Evolutionary conservation across 2,113 vertebrate species (phyloP), one percentile per base, ranked within the genome.

Genomic region (Scomber colias): DNA sequence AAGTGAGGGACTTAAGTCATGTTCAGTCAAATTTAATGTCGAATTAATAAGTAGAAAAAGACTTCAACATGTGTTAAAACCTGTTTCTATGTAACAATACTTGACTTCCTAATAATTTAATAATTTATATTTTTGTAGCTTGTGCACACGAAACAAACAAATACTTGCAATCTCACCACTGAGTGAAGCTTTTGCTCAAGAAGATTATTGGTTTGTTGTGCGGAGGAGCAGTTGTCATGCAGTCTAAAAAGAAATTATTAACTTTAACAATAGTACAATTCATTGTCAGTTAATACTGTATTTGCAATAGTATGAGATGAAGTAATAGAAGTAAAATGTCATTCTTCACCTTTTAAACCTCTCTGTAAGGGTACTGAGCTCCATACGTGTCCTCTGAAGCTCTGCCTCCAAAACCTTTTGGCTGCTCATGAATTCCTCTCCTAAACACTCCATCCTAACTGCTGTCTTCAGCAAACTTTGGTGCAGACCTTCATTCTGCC

Each of bases 371-470:
- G 61, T 81, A 49, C 75, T 80, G 1, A 96, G 82, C 70, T 95
- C 95, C 48, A 86, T 57, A 4, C 92, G 93, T 8, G 94, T 95
- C 83, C 60, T 93, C 79, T 93, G 94, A 44, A 95, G 93, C 62
- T 95, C 93, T 16, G 65, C 49, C 82, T 95, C 95, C 79, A 95
- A 46, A 57, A 92, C 60, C 53, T 93, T 93, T 55, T 95, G 94
- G 75, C 90, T 92, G 60, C 77, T 93, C 40, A 93, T 90, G 65
- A 95, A 93, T 54, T 95, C 94, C 14, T 93, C 92, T 79, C 93
- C 94, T 56, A 94, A 88, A 79, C 79, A 90, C 66, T 94, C 94
- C 92, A 94, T 94, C 46, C 85, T 83, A 67, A 92, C 80, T 0
- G 94, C 87, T 2, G 94, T 93, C 81, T 94, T 82, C 21, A 90